Percentiles rank a stretch among this genome's conserved stretches.
These are phyloP conservation scores for Aporophyla nigra DNA, from an alignment of 2,888 invertebrate species.

Conservation along the genomic window DNA sequence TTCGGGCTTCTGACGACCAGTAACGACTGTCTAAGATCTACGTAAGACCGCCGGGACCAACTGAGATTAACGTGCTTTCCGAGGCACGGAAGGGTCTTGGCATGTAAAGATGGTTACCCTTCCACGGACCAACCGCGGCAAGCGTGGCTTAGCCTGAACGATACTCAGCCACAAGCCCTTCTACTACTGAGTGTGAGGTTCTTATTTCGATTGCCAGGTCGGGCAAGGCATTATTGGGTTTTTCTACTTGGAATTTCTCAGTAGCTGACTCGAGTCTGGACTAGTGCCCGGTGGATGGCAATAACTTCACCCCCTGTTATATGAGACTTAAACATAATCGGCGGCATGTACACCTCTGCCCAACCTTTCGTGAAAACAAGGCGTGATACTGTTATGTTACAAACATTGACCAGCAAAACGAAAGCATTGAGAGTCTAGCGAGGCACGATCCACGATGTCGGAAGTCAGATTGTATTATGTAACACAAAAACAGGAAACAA, in stretches of 20 bases:
- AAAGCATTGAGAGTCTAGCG: slow-evolving; percentile 46
- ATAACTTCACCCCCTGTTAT: not conserved
- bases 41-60: too few species aligned
- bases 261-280: not conserved
- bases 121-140: too few species aligned
- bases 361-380: too few species aligned
- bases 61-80: too few species aligned
- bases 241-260: not conserved
- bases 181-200: not conserved
- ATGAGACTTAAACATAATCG: not conserved
- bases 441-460: slow-evolving; percentile 56
- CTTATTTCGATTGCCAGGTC: not conserved
- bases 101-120: too few species aligned
- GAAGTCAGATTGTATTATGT: slow-evolving; percentile 65
- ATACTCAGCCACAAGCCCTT: too few species aligned
- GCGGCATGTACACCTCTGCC: slow-evolving; percentile 3
- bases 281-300: not conserved
- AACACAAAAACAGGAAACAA: slow-evolving; percentile 76
- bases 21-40: too few species aligned
- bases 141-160: too few species aligned
- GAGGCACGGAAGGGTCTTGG: too few species aligned
- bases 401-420: slow-evolving; percentile 39
- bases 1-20: too few species aligned
- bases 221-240: not conserved
- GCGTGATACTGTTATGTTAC: slow-evolving; percentile 1